Conservation (phyloP, 1,140 invertebrate species). For the Littorina saxatilis region DNA sequence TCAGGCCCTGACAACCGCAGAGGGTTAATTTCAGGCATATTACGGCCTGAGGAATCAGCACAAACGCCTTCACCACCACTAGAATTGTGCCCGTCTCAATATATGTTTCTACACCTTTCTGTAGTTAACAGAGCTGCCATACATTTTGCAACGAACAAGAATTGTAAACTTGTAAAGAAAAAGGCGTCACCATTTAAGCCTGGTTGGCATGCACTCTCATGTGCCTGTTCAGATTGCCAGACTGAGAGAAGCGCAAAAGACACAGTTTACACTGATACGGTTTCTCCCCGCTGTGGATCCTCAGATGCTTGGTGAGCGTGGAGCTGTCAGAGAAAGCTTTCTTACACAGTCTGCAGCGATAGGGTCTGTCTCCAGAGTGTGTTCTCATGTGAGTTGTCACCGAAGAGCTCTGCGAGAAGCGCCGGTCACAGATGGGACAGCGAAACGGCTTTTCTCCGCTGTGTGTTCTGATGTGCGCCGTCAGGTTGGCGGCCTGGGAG, state of each 20-base stretch:
- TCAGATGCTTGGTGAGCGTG: conserved; percentile 95
- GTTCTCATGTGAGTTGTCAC: conserved; percentile 89
- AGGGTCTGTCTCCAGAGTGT: conserved; percentile 87
- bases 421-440: conserved; percentile 96
- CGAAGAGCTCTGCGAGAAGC: conserved; percentile 89
- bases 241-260: conserved; percentile 95
- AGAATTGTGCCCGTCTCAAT: no score
- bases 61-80: no score
- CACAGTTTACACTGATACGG: conserved; percentile 94
- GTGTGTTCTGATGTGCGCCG: conserved; percentile 82
- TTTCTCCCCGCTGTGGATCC: conserved; percentile 94
- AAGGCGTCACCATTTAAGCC: background rate
- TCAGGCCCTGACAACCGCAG: no score
- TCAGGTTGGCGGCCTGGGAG: conserved; percentile 83
- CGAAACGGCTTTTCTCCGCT: conserved; percentile 82
- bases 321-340: conserved; percentile 94
- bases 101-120: no score
- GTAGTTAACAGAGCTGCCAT: no score
- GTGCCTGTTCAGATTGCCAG: conserved; percentile 98
- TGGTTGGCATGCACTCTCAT: conserved; percentile 91
- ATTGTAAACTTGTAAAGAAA: background rate
- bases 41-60: no score
- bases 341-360: conserved; percentile 91
- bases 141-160: background rate
- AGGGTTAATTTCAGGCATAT: no score